phyloP scores from a whole-genome alignment of 92 coral and sea anemone genomes.

The Porites cylindrica region DNA sequence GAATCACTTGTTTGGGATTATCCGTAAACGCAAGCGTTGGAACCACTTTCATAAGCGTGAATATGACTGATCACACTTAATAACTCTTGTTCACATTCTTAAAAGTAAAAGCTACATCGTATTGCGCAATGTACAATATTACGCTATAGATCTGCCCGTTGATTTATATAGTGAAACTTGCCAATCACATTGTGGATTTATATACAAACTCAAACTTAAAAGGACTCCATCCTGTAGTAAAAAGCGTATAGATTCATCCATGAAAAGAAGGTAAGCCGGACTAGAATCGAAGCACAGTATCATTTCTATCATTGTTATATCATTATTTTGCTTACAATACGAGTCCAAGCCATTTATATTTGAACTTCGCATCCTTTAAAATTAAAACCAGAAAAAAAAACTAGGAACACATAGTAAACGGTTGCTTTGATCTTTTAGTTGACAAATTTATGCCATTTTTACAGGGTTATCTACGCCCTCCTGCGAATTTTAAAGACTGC shows the following conservation, averaged over 20 bases:
- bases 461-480: conserved; percentile 47
- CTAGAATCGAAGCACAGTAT: too few relatives aligned
- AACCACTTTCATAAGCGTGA: background rate
- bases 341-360: too few relatives aligned
- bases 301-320: too few relatives aligned
- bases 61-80: background rate
- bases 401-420: background rate
- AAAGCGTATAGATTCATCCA: too few relatives aligned
- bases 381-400: too few relatives aligned
- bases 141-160: background rate
- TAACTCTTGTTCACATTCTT: background rate
- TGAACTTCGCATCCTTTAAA: too few relatives aligned
- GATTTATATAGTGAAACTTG: background rate
- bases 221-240: too few relatives aligned
- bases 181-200: background rate
- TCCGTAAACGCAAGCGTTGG: background rate
- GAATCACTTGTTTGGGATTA: too few relatives aligned
- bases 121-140: background rate
- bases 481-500: conserved; percentile 29
- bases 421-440: background rate
- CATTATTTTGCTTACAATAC: too few relatives aligned
- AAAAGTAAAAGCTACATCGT: background rate
- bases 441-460: background rate
- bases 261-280: too few relatives aligned
- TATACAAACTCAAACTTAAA: background rate